Evolutionary conservation across 2,797 vertebrate genomes (phyloP).

Genomic region (Acipenser ruthenus): DNA sequence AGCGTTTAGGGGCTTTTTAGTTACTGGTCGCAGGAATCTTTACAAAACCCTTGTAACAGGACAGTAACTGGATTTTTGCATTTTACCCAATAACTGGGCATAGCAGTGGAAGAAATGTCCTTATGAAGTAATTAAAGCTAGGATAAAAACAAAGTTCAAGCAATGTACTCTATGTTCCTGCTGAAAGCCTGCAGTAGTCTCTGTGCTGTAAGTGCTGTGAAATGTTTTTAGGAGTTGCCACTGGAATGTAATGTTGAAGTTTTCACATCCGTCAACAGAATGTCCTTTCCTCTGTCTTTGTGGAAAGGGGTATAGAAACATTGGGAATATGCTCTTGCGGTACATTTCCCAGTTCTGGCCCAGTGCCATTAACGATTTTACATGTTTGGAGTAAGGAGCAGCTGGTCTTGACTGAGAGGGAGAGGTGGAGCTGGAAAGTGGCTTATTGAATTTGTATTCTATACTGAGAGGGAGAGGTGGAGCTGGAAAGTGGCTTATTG

Average conservation of each 20-base stretch:
- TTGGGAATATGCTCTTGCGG: background rate
- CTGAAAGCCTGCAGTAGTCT: background rate
- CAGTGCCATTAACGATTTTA: background rate
- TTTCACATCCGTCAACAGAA: background rate
- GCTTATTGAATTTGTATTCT: too few species aligned
- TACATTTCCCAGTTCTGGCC: background rate
- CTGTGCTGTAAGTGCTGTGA: background rate
- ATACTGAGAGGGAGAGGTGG: too few species aligned
- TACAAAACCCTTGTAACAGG: too few species aligned
- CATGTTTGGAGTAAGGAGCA: background rate
- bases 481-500: too few species aligned
- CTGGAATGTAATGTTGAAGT: background rate
- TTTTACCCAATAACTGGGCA: too few species aligned
- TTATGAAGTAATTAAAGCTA: background rate
- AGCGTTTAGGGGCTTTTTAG: too few species aligned
- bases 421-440: too few species aligned
- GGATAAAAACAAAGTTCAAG: conserved; percentile 1
- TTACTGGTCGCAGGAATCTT: too few species aligned
- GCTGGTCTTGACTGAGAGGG: background rate
- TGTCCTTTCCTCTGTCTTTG: background rate
- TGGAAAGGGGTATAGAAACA: background rate
- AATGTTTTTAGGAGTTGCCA: background rate
- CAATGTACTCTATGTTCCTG: background rate
- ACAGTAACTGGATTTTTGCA: too few species aligned
- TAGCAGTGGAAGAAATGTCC: background rate